Evolutionary conservation across 2,113 vertebrate genomes (phyloP).

Genomic region (Scartelaos histophorus): DNA sequence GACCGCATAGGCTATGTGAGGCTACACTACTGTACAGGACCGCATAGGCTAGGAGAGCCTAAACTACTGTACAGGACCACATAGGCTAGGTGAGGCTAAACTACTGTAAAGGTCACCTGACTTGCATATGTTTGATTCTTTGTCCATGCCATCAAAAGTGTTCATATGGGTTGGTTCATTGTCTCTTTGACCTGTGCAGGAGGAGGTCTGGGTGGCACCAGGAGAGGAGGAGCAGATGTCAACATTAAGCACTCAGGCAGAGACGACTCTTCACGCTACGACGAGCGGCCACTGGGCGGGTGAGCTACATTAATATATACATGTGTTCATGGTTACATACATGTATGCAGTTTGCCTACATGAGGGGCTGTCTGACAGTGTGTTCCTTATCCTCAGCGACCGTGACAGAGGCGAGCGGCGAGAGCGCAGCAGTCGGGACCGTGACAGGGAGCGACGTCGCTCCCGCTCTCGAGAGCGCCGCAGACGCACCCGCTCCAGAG

Average conservation of each 20-base stretch:
- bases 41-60: slow-evolving; percentile 85
- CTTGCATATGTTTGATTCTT: no score
- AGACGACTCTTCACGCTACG: slow-evolving; percentile 89
- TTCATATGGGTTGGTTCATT: neutral
- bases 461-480: slow-evolving; percentile 85
- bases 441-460: slow-evolving; percentile 79
- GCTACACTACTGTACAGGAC: slow-evolving; percentile 40
- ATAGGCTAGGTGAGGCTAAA: neutral
- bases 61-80: neutral
- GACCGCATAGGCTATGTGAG: neutral
- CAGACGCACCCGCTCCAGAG: slow-evolving; percentile 78
- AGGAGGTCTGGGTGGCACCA: slow-evolving; percentile 88
- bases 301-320: slow-evolving; percentile 31
- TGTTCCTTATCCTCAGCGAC: slow-evolving; percentile 34
- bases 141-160: no score
- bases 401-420: slow-evolving; percentile 77
- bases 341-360: neutral
- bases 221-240: slow-evolving; percentile 90
- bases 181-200: slow-evolving; percentile 61
- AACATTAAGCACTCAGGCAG: slow-evolving; percentile 93
- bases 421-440: slow-evolving; percentile 81
- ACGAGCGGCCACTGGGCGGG: slow-evolving; percentile 80
- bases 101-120: no score
- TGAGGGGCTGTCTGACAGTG: neutral
- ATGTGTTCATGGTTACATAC: no score